These are phyloP conservation scores for Eremobia ochroleuca DNA, from an alignment of 2,888 invertebrate genomes.

Conservation along the genomic window DNA sequence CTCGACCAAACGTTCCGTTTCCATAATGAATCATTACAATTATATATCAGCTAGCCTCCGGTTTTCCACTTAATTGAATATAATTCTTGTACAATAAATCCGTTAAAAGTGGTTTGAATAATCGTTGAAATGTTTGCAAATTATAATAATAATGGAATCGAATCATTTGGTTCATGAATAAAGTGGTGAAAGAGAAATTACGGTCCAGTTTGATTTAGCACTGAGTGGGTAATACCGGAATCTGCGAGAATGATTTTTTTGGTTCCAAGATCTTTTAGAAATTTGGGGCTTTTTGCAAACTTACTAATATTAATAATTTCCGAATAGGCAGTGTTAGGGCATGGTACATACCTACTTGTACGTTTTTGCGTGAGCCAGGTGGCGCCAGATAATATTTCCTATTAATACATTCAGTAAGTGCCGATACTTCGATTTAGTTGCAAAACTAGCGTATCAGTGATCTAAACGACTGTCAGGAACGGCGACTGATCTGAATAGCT, in stretches of 20 bases:
- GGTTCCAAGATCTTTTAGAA: background rate
- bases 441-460: constrained; percentile 65
- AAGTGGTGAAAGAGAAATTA: constrained; percentile 9
- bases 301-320: background rate
- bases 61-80: constrained; percentile 75
- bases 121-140: constrained; percentile 47
- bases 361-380: constrained; percentile 16
- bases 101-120: constrained; percentile 47
- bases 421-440: constrained; percentile 59
- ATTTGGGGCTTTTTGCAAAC: background rate
- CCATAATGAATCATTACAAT: constrained; percentile 82
- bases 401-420: constrained; percentile 48
- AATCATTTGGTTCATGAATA: constrained; percentile 14
- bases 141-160: constrained; percentile 27
- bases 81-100: constrained; percentile 71
- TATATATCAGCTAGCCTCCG: constrained; percentile 75
- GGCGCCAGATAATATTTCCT: constrained; percentile 16
- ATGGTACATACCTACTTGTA: background rate
- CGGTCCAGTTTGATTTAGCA: background rate
- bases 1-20: constrained; percentile 78
- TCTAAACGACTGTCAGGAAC: constrained; percentile 65
- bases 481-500: constrained; percentile 67
- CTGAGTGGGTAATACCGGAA: background rate
- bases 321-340: background rate
- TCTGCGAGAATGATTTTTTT: background rate